Evolutionary conservation across 2,888 invertebrate genomes (phyloP).

Genomic region (Lymantria monacha): DNA sequence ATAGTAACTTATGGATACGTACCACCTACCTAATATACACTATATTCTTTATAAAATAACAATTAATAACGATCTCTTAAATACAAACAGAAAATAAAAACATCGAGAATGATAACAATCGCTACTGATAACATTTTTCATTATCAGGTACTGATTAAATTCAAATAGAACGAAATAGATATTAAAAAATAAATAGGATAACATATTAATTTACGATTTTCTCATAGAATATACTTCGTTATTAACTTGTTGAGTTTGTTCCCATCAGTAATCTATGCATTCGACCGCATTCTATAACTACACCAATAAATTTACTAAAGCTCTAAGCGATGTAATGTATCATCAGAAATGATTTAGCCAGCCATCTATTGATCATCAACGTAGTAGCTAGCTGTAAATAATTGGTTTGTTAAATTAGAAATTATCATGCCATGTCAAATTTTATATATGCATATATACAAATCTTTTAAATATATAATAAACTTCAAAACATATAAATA

Average conservation of each 20-base stretch:
- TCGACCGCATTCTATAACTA: constrained; percentile 36
- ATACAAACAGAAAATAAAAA: no score
- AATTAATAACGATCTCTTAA: no score
- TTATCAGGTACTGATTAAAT: no score
- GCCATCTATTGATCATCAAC: constrained; percentile 33
- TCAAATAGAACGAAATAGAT: no score
- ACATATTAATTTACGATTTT: no score
- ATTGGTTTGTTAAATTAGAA: constrained; percentile 29
- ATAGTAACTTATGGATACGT: no score
- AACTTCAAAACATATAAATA: neutral
- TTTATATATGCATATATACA: neutral
- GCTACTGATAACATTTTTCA: no score
- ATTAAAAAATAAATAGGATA: no score
- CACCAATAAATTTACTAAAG: constrained; percentile 46
- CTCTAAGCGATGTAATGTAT: constrained; percentile 29
- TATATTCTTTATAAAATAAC: no score
- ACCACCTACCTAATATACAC: no score
- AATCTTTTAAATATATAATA: neutral
- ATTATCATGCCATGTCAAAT: neutral
- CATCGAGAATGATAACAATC: no score
- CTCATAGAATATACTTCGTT: neutral
- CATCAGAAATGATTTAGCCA: constrained; percentile 52
- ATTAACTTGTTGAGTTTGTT: neutral
- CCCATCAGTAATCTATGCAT: constrained; percentile 9
- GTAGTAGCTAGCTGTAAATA: constrained; percentile 26